phyloP scores from a whole-genome alignment of 2,113 vertebrate genomes.

The Labeo catla region DNA sequence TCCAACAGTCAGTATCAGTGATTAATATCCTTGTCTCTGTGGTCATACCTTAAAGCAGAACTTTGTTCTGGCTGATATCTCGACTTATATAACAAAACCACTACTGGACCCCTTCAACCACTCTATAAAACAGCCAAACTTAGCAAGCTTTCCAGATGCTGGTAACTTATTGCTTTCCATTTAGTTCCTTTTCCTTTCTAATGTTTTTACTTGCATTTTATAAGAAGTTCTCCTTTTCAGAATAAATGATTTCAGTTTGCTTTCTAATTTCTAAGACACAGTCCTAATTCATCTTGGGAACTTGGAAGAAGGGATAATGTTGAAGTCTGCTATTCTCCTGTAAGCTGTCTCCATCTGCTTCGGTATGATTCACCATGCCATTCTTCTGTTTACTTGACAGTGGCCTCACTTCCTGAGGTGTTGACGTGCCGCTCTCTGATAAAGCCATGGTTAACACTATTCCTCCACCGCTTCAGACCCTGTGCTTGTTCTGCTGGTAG shows the following conservation, averaged over 20 bases:
- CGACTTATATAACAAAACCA: neutral
- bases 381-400: conserved; percentile 41
- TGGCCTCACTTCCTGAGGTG: conserved; percentile 46
- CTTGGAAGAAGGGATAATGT: neutral
- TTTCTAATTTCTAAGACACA: neutral
- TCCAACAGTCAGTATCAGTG: neutral
- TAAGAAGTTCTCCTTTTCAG: neutral
- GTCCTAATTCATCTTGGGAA: neutral
- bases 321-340: neutral
- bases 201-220: conserved; percentile 2
- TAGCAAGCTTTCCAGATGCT: neutral
- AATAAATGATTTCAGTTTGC: neutral
- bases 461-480: conserved; percentile 2
- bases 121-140: neutral
- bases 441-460: neutral
- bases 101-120: neutral
- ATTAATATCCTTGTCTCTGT: neutral
- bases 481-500: conserved; percentile 18
- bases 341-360: neutral
- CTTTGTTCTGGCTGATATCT: neutral
- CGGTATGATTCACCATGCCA: neutral
- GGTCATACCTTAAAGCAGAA: neutral
- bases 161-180: neutral
- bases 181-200: conserved; percentile 3
- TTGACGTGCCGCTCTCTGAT: neutral